Evolutionary conservation across 2,113 vertebrate species (phyloP), one percentile per base, ranked within the genome.

Genomic region (Platichthys flesus): DNA sequence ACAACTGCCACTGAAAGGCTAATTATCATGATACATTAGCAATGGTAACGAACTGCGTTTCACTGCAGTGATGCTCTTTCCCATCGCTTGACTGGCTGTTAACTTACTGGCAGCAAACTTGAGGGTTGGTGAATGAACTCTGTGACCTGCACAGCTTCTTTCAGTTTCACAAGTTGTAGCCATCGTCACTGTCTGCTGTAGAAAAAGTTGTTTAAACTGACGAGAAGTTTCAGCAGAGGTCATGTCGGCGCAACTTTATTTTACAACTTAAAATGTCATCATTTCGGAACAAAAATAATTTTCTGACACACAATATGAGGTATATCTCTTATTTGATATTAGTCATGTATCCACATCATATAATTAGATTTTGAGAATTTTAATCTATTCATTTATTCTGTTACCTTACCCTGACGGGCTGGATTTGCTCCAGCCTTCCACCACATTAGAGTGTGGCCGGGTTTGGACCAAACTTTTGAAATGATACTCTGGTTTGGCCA

Each of bases 1-100:
- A 75, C 24, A 64, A 78, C 28, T 76, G 74, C 64, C 67, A 80
- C 71, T 78, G 67, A 64, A 82, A 84, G 67, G 66, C 8, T 52
- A 69, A 70, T 62, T 78, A 31, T 57, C 7, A 15, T 59, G 71
- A 76, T 72, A 12, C 64, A 71, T 77, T 81, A 47, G 21, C 59
- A 13, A 23, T 58, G 18, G 52, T 70, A 71, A 82, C 51, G 21
- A 65, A 76, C 67, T n/a, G 42, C 37, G n/a, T 58, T 45, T 76
- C 71, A 62, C 20, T 16, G 42, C n/a, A 35, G 45, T 1, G 7
- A 49, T 40, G 51, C 52, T 78, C 31, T 56, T 82, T 84, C 64
- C 28, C 51, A 79, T 72, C 9, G 18, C 58, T 68, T 76, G 59
- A 24, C 37, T 60, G 16, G 23, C 57, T 63, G 28, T 54, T 37